phyloP scores from a whole-genome alignment of 2,113 vertebrate genomes.

The Todiramphus chloris region DNA sequence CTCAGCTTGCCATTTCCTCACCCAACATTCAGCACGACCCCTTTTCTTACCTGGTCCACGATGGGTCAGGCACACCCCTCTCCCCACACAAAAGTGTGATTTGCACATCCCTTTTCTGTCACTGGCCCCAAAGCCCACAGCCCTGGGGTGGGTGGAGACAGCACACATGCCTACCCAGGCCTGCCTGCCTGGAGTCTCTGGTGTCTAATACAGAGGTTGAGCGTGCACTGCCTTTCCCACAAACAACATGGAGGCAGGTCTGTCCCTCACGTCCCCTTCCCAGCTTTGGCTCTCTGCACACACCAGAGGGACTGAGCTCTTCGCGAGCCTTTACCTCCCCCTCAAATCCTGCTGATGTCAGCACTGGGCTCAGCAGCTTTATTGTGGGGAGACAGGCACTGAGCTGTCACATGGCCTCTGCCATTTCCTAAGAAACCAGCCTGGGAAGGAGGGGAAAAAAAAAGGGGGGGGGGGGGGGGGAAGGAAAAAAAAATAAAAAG shows the following conservation, averaged over 20 bases:
- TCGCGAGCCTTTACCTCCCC: neutral
- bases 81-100: accelerated
- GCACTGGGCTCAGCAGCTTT: neutral
- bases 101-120: neutral
- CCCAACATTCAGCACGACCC: neutral
- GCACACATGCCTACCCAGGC: too few species aligned
- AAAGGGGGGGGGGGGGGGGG: accelerated
- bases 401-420: neutral
- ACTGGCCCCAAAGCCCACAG: neutral
- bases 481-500: neutral
- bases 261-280: neutral
- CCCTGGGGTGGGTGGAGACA: neutral
- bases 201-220: neutral
- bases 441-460: too few species aligned
- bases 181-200: neutral
- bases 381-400: neutral
- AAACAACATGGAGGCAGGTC: neutral
- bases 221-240: neutral
- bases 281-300: neutral
- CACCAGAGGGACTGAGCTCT: accelerated
- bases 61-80: too few species aligned
- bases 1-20: neutral
- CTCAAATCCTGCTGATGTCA: neutral
- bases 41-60: neutral
- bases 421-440: neutral